Evolutionary conservation across 2,888 invertebrate species (phyloP).

Genomic region (Agrochola lota): DNA sequence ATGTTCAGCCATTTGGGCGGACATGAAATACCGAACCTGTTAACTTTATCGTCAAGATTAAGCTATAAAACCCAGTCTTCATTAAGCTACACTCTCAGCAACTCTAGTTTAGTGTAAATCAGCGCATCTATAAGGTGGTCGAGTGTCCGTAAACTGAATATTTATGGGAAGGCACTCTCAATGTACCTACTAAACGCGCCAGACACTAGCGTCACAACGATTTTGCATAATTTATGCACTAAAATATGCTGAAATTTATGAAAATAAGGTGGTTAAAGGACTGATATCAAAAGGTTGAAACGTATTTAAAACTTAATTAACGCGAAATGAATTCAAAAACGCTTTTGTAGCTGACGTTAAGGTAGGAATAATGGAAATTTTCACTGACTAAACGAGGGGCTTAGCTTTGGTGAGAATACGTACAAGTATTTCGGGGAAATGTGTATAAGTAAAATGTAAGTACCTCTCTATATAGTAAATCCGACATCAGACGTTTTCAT

Average conservation of each 20-base stretch:
- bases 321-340: slow-evolving; percentile 69
- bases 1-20: slow-evolving; percentile 57
- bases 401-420: slow-evolving; percentile 54
- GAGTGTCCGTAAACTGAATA: slow-evolving; percentile 83
- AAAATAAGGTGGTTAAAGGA: slow-evolving; percentile 69
- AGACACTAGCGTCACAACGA: slow-evolving; percentile 80
- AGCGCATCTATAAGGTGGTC: slow-evolving; percentile 76
- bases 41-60: slow-evolving; percentile 66
- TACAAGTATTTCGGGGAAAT: slow-evolving; percentile 45
- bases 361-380: slow-evolving; percentile 61
- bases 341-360: slow-evolving; percentile 63
- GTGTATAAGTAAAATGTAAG: slow-evolving; percentile 48
- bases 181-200: slow-evolving; percentile 74
- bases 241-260: slow-evolving; percentile 79
- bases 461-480: slow-evolving; percentile 46
- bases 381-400: slow-evolving; percentile 49
- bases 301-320: slow-evolving; percentile 70
- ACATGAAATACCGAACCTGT: slow-evolving; percentile 62
- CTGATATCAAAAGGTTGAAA: slow-evolving; percentile 66
- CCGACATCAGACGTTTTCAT: slow-evolving; percentile 67
- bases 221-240: slow-evolving; percentile 83
- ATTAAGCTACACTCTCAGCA: slow-evolving; percentile 67
- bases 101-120: slow-evolving; percentile 73
- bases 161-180: slow-evolving; percentile 76
- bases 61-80: slow-evolving; percentile 63